Evolutionary conservation across 2,888 invertebrate genomes (phyloP).

Genomic region (Stenolophus ochropezus): DNA sequence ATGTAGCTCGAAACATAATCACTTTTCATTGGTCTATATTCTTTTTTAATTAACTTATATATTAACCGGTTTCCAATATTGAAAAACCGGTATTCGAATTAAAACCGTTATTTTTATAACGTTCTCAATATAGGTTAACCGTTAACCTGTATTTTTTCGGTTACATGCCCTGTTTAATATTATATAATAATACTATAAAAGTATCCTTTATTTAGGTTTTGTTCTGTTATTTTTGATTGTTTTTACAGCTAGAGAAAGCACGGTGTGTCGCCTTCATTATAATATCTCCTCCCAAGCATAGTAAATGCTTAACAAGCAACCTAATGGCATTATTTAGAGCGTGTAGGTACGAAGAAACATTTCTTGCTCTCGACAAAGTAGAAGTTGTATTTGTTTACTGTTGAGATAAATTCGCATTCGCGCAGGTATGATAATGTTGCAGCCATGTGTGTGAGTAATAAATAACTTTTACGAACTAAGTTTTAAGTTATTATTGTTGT

Average conservation of each 20-base stretch:
- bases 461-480: slow-evolving; percentile 29
- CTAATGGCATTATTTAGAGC: slow-evolving; percentile 27
- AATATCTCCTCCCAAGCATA: background rate
- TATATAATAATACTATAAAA: too few species aligned
- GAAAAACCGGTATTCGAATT: too few species aligned
- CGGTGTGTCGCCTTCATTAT: background rate
- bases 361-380: background rate
- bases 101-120: too few species aligned
- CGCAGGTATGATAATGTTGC: background rate
- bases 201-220: too few species aligned
- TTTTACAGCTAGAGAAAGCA: background rate
- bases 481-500: slow-evolving; percentile 37
- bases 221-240: background rate
- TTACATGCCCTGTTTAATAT: too few species aligned
- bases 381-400: background rate
- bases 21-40: too few species aligned
- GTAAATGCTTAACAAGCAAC: background rate
- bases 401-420: background rate
- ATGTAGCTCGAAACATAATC: too few species aligned
- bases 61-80: too few species aligned
- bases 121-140: too few species aligned
- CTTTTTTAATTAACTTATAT: too few species aligned
- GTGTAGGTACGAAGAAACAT: background rate
- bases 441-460: slow-evolving; percentile 30
- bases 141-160: too few species aligned